A percentile compares a stretch with the other conserved stretches of the same genome.
phyloP scores from a whole-genome alignment of 2,113 vertebrate species.

The Calyptomena viridis region DNA sequence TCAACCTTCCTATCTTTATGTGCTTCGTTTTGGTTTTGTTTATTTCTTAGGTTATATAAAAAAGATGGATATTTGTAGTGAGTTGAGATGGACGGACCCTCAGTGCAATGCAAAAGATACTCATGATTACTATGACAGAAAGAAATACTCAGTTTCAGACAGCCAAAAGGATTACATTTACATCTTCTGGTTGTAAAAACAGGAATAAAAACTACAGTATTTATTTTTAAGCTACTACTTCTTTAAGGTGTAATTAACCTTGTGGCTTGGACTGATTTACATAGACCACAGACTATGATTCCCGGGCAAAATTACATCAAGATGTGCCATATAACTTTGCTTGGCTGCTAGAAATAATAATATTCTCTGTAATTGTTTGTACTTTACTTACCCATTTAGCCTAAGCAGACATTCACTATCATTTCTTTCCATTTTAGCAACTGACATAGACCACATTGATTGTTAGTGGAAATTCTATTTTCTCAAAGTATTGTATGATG shows the following conservation, averaged over 20 bases:
- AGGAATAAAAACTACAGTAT: background rate
- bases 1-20: background rate
- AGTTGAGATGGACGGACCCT: too few relatives aligned
- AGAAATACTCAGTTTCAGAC: background rate
- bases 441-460: background rate
- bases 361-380: background rate
- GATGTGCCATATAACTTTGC: background rate
- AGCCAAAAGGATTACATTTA: background rate
- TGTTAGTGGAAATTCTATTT: background rate
- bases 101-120: too few relatives aligned
- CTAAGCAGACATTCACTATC: background rate
- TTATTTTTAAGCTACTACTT: background rate
- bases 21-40: background rate
- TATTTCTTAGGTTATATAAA: background rate
- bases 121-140: background rate
- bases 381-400: background rate
- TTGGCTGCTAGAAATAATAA: background rate
- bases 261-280: background rate
- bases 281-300: background rate
- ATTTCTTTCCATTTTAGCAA: background rate
- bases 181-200: background rate
- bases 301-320: background rate
- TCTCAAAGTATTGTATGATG: background rate
- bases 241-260: background rate
- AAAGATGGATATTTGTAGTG: too few relatives aligned